A percentile compares a stretch with the other conserved stretches of the same genome.
These are phyloP conservation scores for Hippocampus comes DNA, from an alignment of 2,113 vertebrate genomes.

Conservation along the genomic window DNA sequence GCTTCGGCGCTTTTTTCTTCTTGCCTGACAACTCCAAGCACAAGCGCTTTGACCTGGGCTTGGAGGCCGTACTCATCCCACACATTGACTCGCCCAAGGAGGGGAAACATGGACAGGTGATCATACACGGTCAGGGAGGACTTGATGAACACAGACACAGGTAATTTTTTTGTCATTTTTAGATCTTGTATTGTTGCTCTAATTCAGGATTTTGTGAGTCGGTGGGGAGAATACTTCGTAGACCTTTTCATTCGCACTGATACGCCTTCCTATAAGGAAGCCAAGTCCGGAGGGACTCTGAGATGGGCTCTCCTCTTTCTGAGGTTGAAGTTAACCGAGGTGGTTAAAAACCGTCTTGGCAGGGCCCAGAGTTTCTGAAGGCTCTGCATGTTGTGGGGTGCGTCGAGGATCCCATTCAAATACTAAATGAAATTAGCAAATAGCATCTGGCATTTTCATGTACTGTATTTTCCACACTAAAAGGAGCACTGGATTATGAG, in stretches of 20 bases:
- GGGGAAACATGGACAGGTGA: constrained; percentile 80
- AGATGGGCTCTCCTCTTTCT: neutral
- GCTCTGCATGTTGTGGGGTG: too few species aligned
- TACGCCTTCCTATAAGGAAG: neutral
- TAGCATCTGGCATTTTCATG: too few species aligned
- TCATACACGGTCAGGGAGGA: constrained; percentile 87
- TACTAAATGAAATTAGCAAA: too few species aligned
- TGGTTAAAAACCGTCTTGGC: neutral
- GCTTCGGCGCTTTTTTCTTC: constrained; percentile 98
- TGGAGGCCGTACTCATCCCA: constrained; percentile 95
- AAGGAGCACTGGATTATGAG: too few species aligned
- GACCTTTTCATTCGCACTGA: neutral
- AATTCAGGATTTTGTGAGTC: neutral
- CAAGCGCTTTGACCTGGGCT: constrained; percentile 95
- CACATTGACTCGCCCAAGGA: constrained; percentile 89
- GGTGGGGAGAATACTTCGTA: neutral
- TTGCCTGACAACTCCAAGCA: constrained; percentile 97
- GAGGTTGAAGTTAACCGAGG: neutral
- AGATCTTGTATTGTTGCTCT: neutral
- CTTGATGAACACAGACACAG: constrained; percentile 91
- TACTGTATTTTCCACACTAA: too few species aligned
- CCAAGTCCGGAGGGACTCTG: neutral
- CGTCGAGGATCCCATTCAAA: too few species aligned
- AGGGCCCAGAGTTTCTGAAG: too few species aligned
- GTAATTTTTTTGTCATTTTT: constrained; percentile 55